phyloP scores from a whole-genome alignment of 2,113 vertebrate genomes.

The Microcebus jonahi region DNA sequence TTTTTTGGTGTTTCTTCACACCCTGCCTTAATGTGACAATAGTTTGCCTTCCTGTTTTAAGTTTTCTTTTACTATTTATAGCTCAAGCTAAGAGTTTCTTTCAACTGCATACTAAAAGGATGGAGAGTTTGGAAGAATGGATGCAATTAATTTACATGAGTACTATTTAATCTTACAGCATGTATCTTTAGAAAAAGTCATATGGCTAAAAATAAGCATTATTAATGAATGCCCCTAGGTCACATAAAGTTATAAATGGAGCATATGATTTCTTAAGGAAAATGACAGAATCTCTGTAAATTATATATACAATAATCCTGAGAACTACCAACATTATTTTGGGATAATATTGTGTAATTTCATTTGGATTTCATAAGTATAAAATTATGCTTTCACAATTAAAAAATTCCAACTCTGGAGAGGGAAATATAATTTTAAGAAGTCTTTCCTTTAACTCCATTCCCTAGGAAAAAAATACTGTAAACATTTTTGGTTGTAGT shows the following conservation, averaged over 20 bases:
- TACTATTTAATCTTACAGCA: background rate
- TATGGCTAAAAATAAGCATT: constrained; percentile 33
- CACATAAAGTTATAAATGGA: background rate
- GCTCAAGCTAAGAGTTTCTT: background rate
- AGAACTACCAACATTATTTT: background rate
- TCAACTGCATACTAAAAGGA: background rate
- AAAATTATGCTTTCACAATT: background rate
- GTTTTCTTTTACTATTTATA: background rate
- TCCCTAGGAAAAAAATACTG: background rate
- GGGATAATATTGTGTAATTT: background rate
- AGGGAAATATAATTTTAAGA: background rate
- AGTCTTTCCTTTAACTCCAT: background rate
- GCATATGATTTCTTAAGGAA: background rate
- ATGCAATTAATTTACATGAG: background rate
- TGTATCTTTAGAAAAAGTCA: background rate
- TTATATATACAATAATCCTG: constrained; percentile 10
- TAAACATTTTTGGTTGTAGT: background rate
- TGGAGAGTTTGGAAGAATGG: background rate
- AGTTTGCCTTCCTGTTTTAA: background rate
- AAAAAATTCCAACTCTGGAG: background rate
- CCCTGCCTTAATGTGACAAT: background rate
- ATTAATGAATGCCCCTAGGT: background rate
- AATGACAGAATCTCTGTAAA: background rate
- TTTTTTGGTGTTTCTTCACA: background rate
- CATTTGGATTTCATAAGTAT: background rate